phyloP scores from a whole-genome alignment of 2,113 vertebrate species.

The Indicator indicator region DNA sequence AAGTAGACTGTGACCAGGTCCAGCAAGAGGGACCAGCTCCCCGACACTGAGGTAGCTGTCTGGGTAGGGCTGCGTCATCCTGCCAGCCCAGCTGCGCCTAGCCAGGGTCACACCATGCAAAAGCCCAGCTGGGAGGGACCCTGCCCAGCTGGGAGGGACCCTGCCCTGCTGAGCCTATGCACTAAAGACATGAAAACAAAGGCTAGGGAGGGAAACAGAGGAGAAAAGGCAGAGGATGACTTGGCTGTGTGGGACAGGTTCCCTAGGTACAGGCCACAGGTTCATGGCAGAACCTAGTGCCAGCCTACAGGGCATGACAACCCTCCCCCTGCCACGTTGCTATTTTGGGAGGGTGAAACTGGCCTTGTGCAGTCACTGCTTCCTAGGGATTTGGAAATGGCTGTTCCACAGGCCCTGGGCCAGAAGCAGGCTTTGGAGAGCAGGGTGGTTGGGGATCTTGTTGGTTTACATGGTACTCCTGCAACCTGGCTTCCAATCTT shows the following conservation, averaged over 20 bases:
- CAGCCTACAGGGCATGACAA: not conserved
- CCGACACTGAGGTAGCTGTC: not conserved
- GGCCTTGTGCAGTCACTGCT: not conserved
- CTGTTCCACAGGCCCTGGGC: not conserved
- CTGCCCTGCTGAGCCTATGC: not conserved
- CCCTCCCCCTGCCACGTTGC: not conserved
- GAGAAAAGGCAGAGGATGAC: not conserved
- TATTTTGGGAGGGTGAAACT: not conserved
- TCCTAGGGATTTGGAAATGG: not conserved
- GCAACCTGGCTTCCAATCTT: not conserved
- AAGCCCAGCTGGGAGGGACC: not conserved
- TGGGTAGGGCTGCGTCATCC: not conserved
- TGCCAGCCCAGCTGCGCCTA: not conserved
- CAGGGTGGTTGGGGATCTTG: not conserved
- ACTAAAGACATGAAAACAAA: not conserved
- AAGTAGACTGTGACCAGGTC: constrained; percentile 9
- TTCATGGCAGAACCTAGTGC: rapidly evolving
- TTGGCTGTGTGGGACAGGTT: rapidly evolving
- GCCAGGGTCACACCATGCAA: rapidly evolving
- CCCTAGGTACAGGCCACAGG: rapidly evolving
- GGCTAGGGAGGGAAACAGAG: not conserved
- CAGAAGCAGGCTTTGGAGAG: not conserved
- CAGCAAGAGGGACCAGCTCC: not conserved
- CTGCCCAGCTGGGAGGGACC: not conserved
- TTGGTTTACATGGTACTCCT: not conserved